Evolutionary conservation across 2,113 vertebrate genomes (phyloP).

Genomic region (Triplophysa rosa): DNA sequence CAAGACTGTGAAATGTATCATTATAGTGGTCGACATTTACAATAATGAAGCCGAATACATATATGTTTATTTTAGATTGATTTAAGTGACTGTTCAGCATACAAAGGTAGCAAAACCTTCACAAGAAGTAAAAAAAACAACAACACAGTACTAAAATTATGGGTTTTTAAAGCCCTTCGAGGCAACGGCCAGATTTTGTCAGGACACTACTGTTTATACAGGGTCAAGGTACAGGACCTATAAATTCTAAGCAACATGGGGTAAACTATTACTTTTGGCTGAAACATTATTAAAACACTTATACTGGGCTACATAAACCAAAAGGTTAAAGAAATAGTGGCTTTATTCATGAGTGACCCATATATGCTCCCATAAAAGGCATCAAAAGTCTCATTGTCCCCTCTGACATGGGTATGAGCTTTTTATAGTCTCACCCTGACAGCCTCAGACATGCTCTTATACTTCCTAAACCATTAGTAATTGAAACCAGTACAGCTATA

Average conservation of each 20-base stretch:
- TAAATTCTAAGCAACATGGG: constrained; percentile 33
- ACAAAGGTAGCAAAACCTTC: neutral
- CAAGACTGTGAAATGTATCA: neutral
- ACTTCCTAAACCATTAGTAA: constrained; percentile 67
- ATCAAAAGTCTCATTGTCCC: constrained; percentile 74
- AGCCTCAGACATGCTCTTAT: constrained; percentile 60
- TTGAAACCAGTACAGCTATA: constrained; percentile 53
- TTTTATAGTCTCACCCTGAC: constrained; percentile 67
- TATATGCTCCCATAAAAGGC: constrained; percentile 67
- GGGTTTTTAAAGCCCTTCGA: neutral
- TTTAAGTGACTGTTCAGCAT: neutral
- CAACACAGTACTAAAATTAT: neutral
- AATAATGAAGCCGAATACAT: neutral
- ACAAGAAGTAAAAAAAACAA: neutral
- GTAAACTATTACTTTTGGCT: constrained; percentile 59
- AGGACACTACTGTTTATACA: constrained; percentile 2
- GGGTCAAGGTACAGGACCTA: constrained; percentile 24
- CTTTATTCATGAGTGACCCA: constrained; percentile 69
- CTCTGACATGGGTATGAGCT: constrained; percentile 52
- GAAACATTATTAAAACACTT: constrained; percentile 38
- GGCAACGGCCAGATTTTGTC: constrained; percentile 20
- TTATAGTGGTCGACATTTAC: neutral
- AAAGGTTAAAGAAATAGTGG: constrained; percentile 62
- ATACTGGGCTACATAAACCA: constrained; percentile 41
- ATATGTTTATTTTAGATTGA: too few relatives aligned